Percentiles rank a stretch among this genome's conserved stretches.
Conservation (phyloP, 2,888 invertebrate species). For the Nebria salina region DNA sequence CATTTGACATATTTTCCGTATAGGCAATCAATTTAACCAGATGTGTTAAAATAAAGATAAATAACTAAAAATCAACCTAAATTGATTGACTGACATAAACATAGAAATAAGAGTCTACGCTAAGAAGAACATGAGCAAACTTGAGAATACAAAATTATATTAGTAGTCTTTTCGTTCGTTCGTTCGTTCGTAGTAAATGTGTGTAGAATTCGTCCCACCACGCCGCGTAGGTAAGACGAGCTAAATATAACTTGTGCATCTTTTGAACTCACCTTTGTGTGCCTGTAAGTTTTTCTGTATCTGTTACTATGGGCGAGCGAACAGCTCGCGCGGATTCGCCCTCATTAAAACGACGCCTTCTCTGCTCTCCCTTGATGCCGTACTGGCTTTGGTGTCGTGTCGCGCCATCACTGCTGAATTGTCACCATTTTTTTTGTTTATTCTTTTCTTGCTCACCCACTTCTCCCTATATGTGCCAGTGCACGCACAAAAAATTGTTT, state of each 20-base stretch:
- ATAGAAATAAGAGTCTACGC: neutral
- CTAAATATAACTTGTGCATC: slow-evolving; percentile 32
- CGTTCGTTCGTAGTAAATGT: neutral
- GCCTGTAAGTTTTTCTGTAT: slow-evolving; percentile 19
- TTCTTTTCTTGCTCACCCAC: slow-evolving; percentile 2
- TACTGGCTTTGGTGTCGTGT: slow-evolving; percentile 17
- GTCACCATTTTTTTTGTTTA: slow-evolving; percentile 17
- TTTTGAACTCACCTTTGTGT: slow-evolving; percentile 34
- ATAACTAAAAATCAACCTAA: neutral
- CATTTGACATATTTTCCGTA: neutral
- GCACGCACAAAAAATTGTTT: slow-evolving; percentile 48
- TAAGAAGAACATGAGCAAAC: too few relatives aligned
- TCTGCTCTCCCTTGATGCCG: slow-evolving; percentile 18
- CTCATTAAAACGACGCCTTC: slow-evolving; percentile 41
- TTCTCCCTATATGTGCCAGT: neutral
- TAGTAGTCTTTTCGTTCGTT: neutral
- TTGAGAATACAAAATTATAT: too few relatives aligned
- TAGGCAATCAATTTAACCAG: neutral
- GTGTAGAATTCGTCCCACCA: slow-evolving; percentile 8
- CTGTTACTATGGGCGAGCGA: neutral
- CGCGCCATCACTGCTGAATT: slow-evolving; percentile 33
- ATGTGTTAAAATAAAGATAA: neutral
- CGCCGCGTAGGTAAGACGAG: slow-evolving; percentile 33
- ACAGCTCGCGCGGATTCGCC: too few relatives aligned
- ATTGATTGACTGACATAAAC: neutral